A percentile compares a stretch with the other conserved stretches of the same genome.
phyloP scores from a whole-genome alignment of 2,888 invertebrate genomes.

The Drosophila villosipedis region DNA sequence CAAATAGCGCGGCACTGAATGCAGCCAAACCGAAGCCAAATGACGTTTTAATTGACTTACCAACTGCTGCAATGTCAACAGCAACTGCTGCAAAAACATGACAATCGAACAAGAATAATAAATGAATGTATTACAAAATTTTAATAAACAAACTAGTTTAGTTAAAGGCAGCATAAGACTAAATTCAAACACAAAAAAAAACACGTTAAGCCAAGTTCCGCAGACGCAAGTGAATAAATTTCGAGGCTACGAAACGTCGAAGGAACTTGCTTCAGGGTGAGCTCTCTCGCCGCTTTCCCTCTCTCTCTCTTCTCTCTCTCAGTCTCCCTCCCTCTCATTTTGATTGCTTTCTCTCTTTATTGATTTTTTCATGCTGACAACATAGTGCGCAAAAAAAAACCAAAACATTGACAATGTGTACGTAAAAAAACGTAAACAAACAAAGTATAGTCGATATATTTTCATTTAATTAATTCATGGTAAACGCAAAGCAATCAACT shows the following conservation, averaged over 20 bases:
- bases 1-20: constrained; percentile 59
- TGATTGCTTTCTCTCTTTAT: constrained; percentile 48
- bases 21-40: constrained; percentile 60
- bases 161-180: neutral
- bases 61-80: constrained; percentile 55
- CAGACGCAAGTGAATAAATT: constrained; percentile 32
- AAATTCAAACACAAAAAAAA: constrained; percentile 17
- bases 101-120: constrained; percentile 18
- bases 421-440: constrained; percentile 40
- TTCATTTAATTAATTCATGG: constrained; percentile 34
- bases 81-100: constrained; percentile 65
- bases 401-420: constrained; percentile 18
- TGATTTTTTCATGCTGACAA: constrained; percentile 73
- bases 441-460: constrained; percentile 17
- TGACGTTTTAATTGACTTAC: constrained; percentile 74
- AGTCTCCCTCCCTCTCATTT: neutral
- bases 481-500: constrained; percentile 13
- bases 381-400: constrained; percentile 25
- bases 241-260: constrained; percentile 1
- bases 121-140: constrained; percentile 4
- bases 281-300: neutral
- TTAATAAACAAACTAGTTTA: constrained; percentile 1
- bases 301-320: neutral
- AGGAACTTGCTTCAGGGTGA: constrained; percentile 33
- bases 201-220: constrained; percentile 33